A percentile compares a stretch with the other conserved stretches of the same genome.
phyloP scores from a whole-genome alignment of 2,113 vertebrate genomes.

The Chlamydotis undulata region DNA sequence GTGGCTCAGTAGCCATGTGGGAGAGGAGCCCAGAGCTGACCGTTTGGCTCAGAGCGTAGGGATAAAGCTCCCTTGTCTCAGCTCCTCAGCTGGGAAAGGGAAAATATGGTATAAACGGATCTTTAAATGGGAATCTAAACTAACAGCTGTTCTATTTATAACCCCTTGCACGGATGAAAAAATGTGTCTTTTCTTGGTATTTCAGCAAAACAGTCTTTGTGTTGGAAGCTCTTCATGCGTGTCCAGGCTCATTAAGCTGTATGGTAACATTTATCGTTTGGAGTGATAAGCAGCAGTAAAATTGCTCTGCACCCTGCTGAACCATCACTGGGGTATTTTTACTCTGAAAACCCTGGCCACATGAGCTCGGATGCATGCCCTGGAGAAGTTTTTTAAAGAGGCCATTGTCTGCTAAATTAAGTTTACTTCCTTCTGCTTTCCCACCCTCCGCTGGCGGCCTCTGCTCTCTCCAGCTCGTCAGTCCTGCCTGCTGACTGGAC shows the following conservation, averaged over 20 bases:
- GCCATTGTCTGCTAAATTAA: conserved; percentile 35
- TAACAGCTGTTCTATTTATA: conserved; percentile 56
- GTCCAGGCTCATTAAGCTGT: conserved; percentile 26
- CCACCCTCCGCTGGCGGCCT: neutral
- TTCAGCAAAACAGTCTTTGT: conserved; percentile 31
- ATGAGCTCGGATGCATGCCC: neutral
- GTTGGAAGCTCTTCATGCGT: neutral
- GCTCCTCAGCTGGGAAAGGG: conserved; percentile 2
- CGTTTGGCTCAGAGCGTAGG: neutral
- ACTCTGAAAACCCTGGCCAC: conserved; percentile 3
- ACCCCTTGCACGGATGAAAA: neutral
- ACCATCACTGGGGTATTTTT: conserved; percentile 15
- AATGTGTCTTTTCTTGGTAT: conserved; percentile 14
- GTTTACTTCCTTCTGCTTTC: conserved; percentile 15
- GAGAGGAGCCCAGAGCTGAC: neutral
- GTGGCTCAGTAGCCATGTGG: neutral
- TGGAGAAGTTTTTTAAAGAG: conserved; percentile 11
- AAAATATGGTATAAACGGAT: neutral
- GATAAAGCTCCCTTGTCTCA: conserved; percentile 35
- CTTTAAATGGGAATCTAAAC: neutral
- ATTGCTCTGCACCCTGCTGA: conserved; percentile 6
- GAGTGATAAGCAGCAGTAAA: neutral
- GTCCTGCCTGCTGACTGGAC: neutral
- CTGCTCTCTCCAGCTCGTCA: neutral
- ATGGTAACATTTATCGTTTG: conserved; percentile 26